These are phyloP conservation scores for Sebastes matsubarae DNA, from an alignment of 2,797 vertebrate genomes.

Conservation along the genomic window DNA sequence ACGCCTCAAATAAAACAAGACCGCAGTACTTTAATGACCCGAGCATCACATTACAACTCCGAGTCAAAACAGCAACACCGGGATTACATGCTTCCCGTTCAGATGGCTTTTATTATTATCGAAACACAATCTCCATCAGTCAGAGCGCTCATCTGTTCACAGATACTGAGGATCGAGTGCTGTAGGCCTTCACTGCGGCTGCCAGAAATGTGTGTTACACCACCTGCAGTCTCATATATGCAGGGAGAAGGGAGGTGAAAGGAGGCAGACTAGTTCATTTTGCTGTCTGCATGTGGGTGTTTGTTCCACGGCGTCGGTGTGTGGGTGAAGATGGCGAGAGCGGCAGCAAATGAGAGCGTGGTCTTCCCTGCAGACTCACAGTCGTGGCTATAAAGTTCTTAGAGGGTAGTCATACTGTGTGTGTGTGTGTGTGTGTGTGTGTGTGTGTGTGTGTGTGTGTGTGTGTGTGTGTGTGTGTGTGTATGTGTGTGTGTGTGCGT, in stretches of 20 bases:
- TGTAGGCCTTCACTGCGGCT: not conserved
- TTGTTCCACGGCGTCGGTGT: constrained; percentile 5
- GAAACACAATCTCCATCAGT: not conserved
- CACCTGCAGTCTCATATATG: constrained; percentile 15
- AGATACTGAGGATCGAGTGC: not conserved
- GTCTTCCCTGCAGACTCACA: constrained; percentile 44
- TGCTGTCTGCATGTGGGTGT: constrained; percentile 6
- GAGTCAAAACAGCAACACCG: not conserved
- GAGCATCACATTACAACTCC: not conserved
- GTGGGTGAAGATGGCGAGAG: constrained; percentile 38
- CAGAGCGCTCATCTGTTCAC: not conserved
- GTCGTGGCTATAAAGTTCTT: constrained; percentile 17
- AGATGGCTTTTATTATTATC: constrained; percentile 1
- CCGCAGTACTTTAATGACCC: not conserved
- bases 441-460: not conserved
- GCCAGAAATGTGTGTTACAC: constrained; percentile 2
- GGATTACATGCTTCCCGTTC: not conserved
- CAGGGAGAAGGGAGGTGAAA: constrained; percentile 6
- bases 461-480: not conserved
- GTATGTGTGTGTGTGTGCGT: not conserved
- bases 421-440: not conserved
- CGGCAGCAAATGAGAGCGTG: constrained; percentile 38
- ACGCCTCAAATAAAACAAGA: not conserved
- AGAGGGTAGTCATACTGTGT: not conserved
- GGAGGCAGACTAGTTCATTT: constrained; percentile 19